These are phyloP conservation scores for Montipora capitata DNA, from an alignment of 92 coral and sea anemone genomes.

Conservation along the genomic window DNA sequence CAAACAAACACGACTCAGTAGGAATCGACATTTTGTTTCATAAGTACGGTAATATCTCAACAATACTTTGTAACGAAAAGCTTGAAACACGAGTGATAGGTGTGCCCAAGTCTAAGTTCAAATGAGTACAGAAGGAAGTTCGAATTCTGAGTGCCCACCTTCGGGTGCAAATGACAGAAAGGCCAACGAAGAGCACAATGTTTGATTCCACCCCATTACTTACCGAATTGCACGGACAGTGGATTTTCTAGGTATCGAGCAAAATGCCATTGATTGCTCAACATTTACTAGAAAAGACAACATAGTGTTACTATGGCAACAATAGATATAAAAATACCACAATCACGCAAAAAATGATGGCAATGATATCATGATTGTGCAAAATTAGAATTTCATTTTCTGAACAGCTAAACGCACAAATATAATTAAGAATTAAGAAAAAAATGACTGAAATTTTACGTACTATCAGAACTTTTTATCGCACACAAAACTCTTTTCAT, in stretches of 20 bases:
- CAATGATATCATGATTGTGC: no score
- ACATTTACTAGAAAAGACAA: no score
- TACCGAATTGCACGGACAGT: background rate
- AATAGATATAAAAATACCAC: no score
- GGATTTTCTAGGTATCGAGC: background rate
- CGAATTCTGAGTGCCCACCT: background rate
- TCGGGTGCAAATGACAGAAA: background rate
- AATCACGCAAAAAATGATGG: no score
- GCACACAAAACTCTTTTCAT: background rate
- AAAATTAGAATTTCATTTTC: no score
- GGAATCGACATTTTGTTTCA: background rate
- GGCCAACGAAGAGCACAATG: background rate
- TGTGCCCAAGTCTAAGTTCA: conserved; percentile 16
- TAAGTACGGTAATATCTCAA: conserved; percentile 3
- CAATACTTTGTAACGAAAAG: conserved; percentile 9
- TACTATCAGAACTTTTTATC: background rate
- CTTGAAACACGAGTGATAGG: conserved; percentile 13
- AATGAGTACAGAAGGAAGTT: background rate
- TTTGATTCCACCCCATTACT: background rate
- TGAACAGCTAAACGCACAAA: no score
- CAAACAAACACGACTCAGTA: conserved; percentile 4
- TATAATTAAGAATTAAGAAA: background rate
- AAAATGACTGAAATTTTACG: no score
- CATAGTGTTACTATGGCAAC: no score
- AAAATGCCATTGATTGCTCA: no score